phyloP scores from a whole-genome alignment of 2,113 vertebrate species.

The Psittacula cyanocephala region DNA sequence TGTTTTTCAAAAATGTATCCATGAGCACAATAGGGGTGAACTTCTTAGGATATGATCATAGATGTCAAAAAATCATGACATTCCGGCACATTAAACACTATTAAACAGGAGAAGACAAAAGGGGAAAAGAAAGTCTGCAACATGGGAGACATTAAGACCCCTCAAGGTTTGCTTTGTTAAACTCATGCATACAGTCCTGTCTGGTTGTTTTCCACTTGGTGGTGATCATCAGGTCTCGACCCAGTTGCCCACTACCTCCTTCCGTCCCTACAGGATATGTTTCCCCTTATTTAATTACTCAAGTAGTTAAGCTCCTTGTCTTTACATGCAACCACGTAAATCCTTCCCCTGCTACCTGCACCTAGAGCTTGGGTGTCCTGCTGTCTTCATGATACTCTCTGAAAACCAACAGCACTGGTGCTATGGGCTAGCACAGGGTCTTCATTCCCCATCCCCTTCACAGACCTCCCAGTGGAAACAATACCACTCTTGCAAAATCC shows the following conservation, averaged over 20 bases:
- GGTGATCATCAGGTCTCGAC: background rate
- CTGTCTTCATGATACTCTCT: accelerated
- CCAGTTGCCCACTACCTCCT: background rate
- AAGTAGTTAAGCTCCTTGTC: background rate
- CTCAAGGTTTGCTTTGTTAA: background rate
- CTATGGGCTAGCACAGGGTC: background rate
- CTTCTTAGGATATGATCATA: background rate
- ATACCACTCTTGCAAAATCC: background rate
- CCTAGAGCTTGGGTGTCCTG: background rate
- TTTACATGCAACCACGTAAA: background rate
- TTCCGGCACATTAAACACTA: background rate
- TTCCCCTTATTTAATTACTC: background rate
- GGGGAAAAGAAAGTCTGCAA: background rate
- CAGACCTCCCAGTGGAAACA: background rate
- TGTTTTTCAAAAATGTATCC: background rate
- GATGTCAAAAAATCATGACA: background rate
- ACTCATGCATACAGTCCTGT: background rate
- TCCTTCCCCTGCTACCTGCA: background rate
- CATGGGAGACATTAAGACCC: accelerated
- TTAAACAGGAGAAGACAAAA: background rate
- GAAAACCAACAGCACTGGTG: background rate
- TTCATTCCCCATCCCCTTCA: background rate
- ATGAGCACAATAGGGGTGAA: background rate
- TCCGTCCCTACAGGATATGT: background rate
- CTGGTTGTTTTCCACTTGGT: background rate